Percentiles rank a stretch among this genome's conserved stretches.
Conservation (phyloP, 2,797 vertebrate species). For the Furcifer pardalis region DNA sequence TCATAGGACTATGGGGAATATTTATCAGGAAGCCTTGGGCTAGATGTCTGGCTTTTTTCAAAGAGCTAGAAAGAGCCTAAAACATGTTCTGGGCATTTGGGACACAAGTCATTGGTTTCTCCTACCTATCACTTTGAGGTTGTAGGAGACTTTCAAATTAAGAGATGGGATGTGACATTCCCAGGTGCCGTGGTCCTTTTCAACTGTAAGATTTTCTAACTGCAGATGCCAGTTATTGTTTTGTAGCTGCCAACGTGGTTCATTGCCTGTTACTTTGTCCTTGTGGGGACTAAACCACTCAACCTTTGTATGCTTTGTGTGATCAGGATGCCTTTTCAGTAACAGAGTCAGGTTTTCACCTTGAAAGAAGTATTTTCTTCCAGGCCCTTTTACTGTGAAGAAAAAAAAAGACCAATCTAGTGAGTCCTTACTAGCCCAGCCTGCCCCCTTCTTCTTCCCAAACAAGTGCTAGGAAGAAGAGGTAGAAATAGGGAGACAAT, state of each 20-base stretch:
- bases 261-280: fast-evolving
- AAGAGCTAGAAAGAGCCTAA: neutral
- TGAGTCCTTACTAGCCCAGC: constrained; percentile 25
- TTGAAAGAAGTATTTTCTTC: constrained; percentile 18
- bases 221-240: fast-evolving
- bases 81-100: neutral
- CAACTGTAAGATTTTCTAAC: constrained; percentile 10
- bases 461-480: neutral
- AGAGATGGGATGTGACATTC: constrained; percentile 34
- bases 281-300: constrained; percentile 3
- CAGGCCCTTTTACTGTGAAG: constrained; percentile 58
- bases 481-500: neutral
- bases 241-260: fast-evolving
- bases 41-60: neutral
- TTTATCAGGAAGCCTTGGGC: neutral
- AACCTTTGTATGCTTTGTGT: constrained; percentile 27
- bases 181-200: constrained; percentile 66
- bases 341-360: constrained; percentile 39
- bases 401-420: neutral
- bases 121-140: constrained; percentile 73
- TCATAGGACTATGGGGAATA: neutral
- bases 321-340: constrained; percentile 50
- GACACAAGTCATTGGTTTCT: neutral
- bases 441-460: neutral
- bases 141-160: constrained; percentile 34